Evolutionary conservation across 2,797 vertebrate species (phyloP), one percentile per base, ranked within the genome.

Genomic region (Neosalanx taihuensis): DNA sequence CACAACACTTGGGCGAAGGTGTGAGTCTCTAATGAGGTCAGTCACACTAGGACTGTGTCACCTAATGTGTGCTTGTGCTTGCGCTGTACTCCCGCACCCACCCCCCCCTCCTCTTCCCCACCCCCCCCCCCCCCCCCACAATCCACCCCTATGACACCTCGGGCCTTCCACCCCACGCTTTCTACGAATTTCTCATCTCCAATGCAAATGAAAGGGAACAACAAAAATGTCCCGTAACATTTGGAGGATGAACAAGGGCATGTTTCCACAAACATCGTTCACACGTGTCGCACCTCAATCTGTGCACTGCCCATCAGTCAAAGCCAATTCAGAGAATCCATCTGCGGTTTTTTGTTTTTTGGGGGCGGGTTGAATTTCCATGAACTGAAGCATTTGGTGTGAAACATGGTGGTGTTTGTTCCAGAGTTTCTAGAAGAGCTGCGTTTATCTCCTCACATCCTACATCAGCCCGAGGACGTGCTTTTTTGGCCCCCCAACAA

Each of bases 11-110:
- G 76, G 71, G 71, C 20, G 58, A 70, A 82, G 72, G 76, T 2
- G 33, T 64, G 62, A 72, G 73, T 51, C 64, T 57, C 78, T 85
- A 85, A 86, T 64, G 59, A 84, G 81, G 49, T 46, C 63, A 57
- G 62, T 72, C 78, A 73, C 59, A 37, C 68, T 73, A 61, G 69
- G 58, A 70, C 73, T 71, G 53, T 71, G 72, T 74, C 81, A 74
- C 74, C 60, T 4, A 67, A 46, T 46, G 41, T 46, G 41, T 13
- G 41, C 41, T 46, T 13, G 41, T 9, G 12, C 37, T 41, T 41
- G 37, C 41, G 12, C 41, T 46, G 41, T 46, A 46, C 41, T 46
- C 6, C 37, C 6, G 23, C 6, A 7, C 41, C 12, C 41, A 9
- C 10, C 41, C 0, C 10, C 9, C 41, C 41, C 37, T 2, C 6